Evolutionary conservation across 2,888 invertebrate species (phyloP), one percentile per base, ranked within the genome.

Genomic region (Diogma glabrata): DNA sequence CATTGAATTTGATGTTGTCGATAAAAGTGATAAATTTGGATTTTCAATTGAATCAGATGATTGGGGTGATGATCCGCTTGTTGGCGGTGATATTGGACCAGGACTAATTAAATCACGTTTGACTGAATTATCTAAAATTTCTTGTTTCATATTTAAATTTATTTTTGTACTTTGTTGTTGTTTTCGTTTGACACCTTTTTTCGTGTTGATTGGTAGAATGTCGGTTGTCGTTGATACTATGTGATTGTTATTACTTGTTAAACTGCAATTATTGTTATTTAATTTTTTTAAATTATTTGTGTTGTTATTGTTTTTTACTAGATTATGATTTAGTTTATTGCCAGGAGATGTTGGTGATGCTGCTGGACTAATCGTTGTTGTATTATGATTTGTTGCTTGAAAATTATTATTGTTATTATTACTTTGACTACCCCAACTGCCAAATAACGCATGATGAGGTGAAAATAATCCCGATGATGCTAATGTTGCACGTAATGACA

Each of bases 11-110:
- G 33, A 23, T 14, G 53, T 30, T 16, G 51, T 46, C 16, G 49
- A 28, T 9, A 49, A 24, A 1, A 47, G 54, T 43, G 59, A 58
- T 24, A 59, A 61, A 14, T 67, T 65, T 4, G 61, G 63, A 10
- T 61, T 64, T 23, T 52, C 53, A 12, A 52, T 36, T 22, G 56
- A 54, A 14, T 48, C 52, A 47, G 30, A 53, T 10, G 70, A 69
- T 49, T 67, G 69, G 2, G 80, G 78, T 28, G 78, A 73, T 17
- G 75, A 75, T 23, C 76, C 75, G 16, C 76, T 75, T 5, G 75
- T 73, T 2, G 76, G 75, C 5, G 75, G 67, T 62, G 80, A 61
- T 62, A 75, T 68, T 52, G 81, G 66, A 1, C 69, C 69, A 3
- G 61, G 56, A 2, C 36, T 53, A 4, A 54, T 53, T 6, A 53